phyloP scores from a whole-genome alignment of 2,113 vertebrate species.

The Gobio gobio region DNA sequence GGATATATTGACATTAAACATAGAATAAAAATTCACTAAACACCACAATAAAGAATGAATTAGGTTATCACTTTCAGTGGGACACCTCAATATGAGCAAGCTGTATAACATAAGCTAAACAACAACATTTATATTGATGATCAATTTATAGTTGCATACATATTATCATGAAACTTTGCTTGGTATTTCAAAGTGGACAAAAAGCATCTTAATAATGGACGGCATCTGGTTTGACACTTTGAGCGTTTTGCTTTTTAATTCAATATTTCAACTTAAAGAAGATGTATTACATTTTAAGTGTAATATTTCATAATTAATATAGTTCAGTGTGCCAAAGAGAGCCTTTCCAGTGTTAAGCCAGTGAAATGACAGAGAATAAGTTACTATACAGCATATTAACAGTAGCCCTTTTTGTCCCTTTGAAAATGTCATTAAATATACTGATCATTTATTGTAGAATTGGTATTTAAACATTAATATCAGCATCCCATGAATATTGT shows the following conservation, averaged over 20 bases:
- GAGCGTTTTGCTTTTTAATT: neutral
- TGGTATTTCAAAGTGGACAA: conserved; percentile 47
- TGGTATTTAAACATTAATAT: neutral
- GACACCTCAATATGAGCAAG: conserved; percentile 39
- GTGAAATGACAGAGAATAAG: neutral
- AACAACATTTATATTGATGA: neutral
- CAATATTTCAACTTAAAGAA: neutral
- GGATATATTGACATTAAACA: neutral
- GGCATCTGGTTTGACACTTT: neutral
- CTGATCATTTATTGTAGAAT: neutral
- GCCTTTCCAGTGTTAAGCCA: conserved; percentile 16
- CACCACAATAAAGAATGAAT: neutral
- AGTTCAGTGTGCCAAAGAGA: neutral
- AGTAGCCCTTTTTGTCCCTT: conserved; percentile 33
- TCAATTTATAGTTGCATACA: neutral
- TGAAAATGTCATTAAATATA: conserved; percentile 13
- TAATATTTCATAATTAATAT: neutral
- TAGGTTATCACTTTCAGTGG: neutral
- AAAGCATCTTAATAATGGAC: conserved; percentile 17
- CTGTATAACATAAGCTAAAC: conserved; percentile 4
- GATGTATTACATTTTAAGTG: no score
- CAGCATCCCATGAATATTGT: neutral
- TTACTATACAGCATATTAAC: neutral
- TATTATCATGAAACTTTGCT: neutral
- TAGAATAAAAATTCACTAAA: neutral